Evolutionary conservation across 2,113 vertebrate species (phyloP), one percentile per base, ranked within the genome.

Genomic region (Suncus etruscus): DNA sequence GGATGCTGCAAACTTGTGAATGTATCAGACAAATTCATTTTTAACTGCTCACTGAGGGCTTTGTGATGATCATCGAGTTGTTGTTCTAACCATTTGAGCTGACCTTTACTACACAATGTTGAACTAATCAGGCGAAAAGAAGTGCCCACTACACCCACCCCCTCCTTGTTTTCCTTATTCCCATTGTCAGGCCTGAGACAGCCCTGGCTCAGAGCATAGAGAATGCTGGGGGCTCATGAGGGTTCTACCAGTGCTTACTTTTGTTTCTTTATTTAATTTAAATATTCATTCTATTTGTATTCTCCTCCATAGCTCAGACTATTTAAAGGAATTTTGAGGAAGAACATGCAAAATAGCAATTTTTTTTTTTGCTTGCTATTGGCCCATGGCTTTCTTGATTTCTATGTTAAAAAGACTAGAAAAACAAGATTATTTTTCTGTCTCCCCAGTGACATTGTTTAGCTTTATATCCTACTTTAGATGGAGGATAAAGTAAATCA

Each of bases 301-400:
- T 85, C 74, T 91, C 91, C 11, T 89, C 22, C 9, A 27, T 89
- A 74, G 84, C 83, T 93, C 63, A 89, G 76, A 93, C 39, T 84
- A 63, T 75, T 86, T 77, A 66, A 91, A 65, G 69, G 78, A 72
- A 45, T 93, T 93, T 95, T 2, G 32, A 96, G 89, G 94, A 94
- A 95, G 89, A 78, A 94, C 93, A 94, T 90, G 89, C 94, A 95
- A 95, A 95, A 63, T 48, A 86, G 69, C 63, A 91, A 82, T 77
- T 86, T 51, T 50, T 32, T n/a, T 24, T 78, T 95, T 76, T 89
- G 48, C 65, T 80, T 65, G 87, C 75, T 48, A 45, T 66, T 75
- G 65, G 74, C 32, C 8, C 25, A 10, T 61, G 48, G 31, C 8
- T 45, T 74, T 92, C 76, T 89, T 94, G 90, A 95, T 93, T 95